Conservation (phyloP, 2,888 invertebrate genomes). For the Lampropteryx suffumata region DNA sequence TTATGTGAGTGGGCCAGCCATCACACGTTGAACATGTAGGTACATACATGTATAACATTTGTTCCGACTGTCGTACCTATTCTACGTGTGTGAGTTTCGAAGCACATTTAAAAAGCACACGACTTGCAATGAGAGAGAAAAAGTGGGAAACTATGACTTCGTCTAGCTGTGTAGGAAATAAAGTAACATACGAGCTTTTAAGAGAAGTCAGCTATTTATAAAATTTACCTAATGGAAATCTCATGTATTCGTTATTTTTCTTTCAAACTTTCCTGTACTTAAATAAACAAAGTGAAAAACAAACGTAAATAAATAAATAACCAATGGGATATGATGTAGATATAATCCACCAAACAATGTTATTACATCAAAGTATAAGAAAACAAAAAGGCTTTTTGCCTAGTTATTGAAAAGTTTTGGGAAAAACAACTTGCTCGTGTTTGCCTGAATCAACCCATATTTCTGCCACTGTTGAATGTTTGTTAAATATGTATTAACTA, state of each 20-base stretch:
- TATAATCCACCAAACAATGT: conserved; percentile 4
- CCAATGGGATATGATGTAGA: not conserved
- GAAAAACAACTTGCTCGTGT: conserved; percentile 9
- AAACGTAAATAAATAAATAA: not conserved
- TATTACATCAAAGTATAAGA: not conserved
- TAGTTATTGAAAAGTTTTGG: conserved; percentile 2
- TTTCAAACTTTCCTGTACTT: too few species aligned
- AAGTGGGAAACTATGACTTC: conserved; percentile 4
- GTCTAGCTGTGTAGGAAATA: not conserved
- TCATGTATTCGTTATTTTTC: not conserved
- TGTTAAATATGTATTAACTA: too few species aligned
- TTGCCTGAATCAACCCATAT: not conserved
- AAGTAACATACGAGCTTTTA: not conserved
- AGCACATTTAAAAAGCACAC: conserved; percentile 6
- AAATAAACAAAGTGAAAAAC: not conserved
- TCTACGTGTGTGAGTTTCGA: conserved; percentile 2
- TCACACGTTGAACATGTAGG: too few species aligned
- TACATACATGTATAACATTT: too few species aligned
- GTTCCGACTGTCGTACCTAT: not conserved
- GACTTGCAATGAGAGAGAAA: conserved; percentile 5
- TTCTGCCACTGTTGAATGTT: too few species aligned
- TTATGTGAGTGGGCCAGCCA: conserved; percentile 5
- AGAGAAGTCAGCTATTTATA: too few species aligned
- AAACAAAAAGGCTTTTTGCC: not conserved
- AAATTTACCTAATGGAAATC: too few species aligned